Conservation (phyloP, 2,888 invertebrate genomes). For the Agrochola macilenta region DNA sequence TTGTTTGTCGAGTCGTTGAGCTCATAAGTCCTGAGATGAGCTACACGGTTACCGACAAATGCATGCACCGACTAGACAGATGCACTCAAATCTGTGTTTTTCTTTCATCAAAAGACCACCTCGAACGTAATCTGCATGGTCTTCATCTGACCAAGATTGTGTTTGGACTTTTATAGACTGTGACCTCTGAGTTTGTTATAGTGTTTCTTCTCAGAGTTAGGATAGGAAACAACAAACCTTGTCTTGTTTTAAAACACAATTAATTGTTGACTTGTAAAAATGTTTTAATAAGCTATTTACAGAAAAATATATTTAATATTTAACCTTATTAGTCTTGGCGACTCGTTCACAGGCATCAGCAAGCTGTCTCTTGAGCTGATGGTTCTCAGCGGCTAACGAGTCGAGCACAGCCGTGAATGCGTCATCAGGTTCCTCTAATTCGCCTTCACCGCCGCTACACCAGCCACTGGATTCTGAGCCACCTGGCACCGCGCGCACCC, state of each 20-base stretch:
- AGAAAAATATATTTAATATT: neutral
- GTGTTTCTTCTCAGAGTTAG: neutral
- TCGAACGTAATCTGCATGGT: neutral
- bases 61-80: neutral
- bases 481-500: conserved; percentile 89
- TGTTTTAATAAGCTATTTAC: neutral
- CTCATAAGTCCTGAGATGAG: neutral
- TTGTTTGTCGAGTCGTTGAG: neutral
- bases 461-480: conserved; percentile 92
- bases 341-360: conserved; percentile 95
- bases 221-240: neutral
- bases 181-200: neutral
- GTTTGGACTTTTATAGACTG: neutral
- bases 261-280: neutral
- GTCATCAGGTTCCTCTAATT: conserved; percentile 93
- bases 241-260: neutral
- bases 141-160: neutral
- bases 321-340: conserved; percentile 94
- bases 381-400: conserved; percentile 95
- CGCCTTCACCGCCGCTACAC: conserved; percentile 90
- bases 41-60: neutral
- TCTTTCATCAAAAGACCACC: neutral
- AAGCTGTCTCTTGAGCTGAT: conserved; percentile 95
- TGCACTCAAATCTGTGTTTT: neutral
- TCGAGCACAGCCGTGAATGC: conserved; percentile 95